These are phyloP conservation scores for Regulus satrapa DNA, from an alignment of 2,113 vertebrate species.

Conservation along the genomic window DNA sequence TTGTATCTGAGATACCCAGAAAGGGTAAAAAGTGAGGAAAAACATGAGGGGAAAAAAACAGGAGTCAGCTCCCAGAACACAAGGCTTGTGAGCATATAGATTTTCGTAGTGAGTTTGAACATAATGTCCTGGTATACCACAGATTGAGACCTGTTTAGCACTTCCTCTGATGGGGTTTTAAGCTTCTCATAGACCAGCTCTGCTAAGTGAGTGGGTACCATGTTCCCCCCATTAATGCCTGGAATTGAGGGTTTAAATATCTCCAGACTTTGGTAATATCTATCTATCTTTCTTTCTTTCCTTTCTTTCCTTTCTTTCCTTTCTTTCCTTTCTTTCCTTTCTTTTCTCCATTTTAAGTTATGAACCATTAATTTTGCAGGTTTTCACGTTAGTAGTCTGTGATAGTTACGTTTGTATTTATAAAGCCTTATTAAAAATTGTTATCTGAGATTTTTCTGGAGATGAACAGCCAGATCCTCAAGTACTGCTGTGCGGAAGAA, in stretches of 20 bases:
- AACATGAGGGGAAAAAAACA: too few species aligned
- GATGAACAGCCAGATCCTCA: not conserved
- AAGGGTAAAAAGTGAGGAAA: not conserved
- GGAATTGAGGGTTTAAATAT: not conserved
- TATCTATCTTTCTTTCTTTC: too few species aligned
- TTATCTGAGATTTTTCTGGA: not conserved
- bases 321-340: too few species aligned
- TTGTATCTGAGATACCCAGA: not conserved
- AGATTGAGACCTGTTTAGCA: not conserved
- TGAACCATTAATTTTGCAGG: not conserved
- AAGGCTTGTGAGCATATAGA: not conserved
- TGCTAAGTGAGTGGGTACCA: not conserved
- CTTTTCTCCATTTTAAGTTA: not conserved
- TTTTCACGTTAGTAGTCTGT: not conserved
- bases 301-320: too few species aligned
- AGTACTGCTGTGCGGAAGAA: not conserved
- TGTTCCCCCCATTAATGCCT: not conserved
- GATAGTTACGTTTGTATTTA: not conserved
- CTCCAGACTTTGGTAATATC: not conserved
- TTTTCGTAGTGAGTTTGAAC: not conserved
- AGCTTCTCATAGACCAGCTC: not conserved
- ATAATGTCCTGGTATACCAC: not conserved
- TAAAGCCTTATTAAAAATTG: accelerated
- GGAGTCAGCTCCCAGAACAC: not conserved
- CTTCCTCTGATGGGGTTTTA: not conserved